Evolutionary conservation across 1,140 invertebrate genomes (phyloP), one percentile per base, ranked within the genome.

Genomic region (Drosophila hydei): DNA sequence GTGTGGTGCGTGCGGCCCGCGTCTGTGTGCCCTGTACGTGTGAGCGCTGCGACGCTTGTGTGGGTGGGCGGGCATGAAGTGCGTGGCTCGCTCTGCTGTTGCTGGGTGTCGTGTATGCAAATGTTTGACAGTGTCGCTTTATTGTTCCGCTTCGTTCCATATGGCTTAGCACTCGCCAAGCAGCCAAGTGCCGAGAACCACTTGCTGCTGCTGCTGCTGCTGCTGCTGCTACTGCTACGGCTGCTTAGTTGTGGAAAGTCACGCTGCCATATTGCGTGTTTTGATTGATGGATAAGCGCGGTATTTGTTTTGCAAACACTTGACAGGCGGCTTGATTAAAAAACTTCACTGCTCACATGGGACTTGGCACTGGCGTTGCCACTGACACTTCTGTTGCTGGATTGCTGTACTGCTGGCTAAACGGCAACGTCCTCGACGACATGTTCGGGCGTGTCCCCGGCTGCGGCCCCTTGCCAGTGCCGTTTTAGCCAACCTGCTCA

Each of bases 311-410:
- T 81, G 87, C 75, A 88, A 88, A 90, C 88, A 90, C 80, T 89
- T 90, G 89, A 90, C 89, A 90, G 80, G 89, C 80, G 83, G 76
- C 84, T 90, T 90, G 89, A 90, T 90, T 90, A 90, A 90, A 90
- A 90, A 90, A 90, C 89, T 90, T 87, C 89, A 90, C 89, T 77
- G 89, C 84, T 90, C 89, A 90, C 89, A 90, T 90, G 89, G 89
- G 89, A 90, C 89, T 75, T 58, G 38, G 18, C 40, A 4, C 47
- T 68, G 59, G n/a, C 21, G 48, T 25, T 54, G 43, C 40, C 14
- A 33, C 16, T 27, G 23, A 16, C 48, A 54, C 42, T 54, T 23
- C n/a, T 23, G 48, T 4, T 14, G 50, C 30, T 27, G 14, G 45
- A 21, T 42, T 25, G 19, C 19, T 36, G n/a, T n/a, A n/a, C n/a